A percentile compares a stretch with the other conserved stretches of the same genome.
These are phyloP conservation scores for Drosophila robusta DNA, from an alignment of 2,888 invertebrate species.

Conservation along the genomic window DNA sequence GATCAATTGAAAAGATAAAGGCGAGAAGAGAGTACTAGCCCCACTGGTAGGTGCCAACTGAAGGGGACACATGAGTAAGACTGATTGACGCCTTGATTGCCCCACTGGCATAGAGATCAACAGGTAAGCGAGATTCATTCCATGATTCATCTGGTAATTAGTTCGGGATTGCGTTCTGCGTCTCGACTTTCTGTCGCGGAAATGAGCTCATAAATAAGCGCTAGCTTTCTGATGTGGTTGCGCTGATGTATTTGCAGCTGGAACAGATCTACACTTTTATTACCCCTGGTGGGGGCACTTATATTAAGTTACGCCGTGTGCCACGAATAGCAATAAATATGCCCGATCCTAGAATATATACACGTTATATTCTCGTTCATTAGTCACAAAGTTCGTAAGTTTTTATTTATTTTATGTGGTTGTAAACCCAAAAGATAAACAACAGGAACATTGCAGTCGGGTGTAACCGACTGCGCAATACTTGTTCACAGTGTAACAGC, in stretches of 20 bases:
- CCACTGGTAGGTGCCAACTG: constrained; percentile 43
- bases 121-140: constrained; percentile 19
- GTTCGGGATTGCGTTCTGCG: constrained; percentile 55
- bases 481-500: no score
- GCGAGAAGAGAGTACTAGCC: constrained; percentile 26
- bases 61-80: constrained; percentile 48
- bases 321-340: no score
- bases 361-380: no score
- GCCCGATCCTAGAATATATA: no score
- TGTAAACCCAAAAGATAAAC: no score
- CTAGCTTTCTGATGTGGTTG: constrained; percentile 50
- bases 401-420: no score
- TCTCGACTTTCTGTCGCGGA: constrained; percentile 44
- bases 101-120: constrained; percentile 37
- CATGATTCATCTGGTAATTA: constrained; percentile 70
- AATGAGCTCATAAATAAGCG: constrained; percentile 74
- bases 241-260: constrained; percentile 36
- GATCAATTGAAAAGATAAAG: constrained; percentile 27
- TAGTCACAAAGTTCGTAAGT: no score
- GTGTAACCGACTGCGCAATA: no score
- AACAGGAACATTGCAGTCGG: no score
- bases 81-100: constrained; percentile 73
- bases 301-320: background rate
- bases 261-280: constrained; percentile 26
- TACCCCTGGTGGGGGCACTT: background rate